Evolutionary conservation across 2,113 vertebrate genomes (phyloP).

Genomic region (Pseudonaja textilis): DNA sequence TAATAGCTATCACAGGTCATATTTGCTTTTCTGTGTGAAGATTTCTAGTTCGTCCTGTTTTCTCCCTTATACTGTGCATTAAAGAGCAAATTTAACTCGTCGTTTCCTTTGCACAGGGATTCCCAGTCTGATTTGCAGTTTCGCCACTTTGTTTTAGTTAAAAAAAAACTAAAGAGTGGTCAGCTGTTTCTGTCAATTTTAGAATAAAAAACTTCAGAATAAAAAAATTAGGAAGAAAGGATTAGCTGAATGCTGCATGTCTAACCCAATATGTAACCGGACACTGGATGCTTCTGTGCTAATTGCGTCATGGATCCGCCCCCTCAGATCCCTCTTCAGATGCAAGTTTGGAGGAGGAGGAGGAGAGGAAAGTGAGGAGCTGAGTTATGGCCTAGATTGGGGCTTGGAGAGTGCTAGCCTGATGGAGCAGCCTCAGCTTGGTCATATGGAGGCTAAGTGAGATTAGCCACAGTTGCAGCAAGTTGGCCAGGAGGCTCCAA

Average conservation of each 20-base stretch:
- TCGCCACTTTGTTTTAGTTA: not conserved
- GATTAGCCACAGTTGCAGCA: too few species aligned
- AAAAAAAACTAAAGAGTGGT: not conserved
- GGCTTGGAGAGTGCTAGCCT: not conserved
- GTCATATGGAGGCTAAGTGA: too few species aligned
- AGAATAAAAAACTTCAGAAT: not conserved
- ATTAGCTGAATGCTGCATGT: not conserved
- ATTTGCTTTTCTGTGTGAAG: not conserved
- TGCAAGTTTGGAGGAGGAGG: not conserved
- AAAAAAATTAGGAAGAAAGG: not conserved
- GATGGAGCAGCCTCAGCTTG: too few species aligned
- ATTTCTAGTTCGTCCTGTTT: not conserved
- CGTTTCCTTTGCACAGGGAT: not conserved
- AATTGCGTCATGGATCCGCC: not conserved
- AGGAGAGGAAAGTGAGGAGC: not conserved
- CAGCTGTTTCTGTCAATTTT: not conserved
- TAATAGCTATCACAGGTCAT: not conserved
- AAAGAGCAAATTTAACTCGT: not conserved
- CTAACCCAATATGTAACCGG: not conserved
- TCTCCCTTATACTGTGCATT: not conserved
- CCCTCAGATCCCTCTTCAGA: too few species aligned
- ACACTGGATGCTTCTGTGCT: not conserved
- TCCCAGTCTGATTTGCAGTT: not conserved
- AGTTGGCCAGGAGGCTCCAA: too few species aligned
- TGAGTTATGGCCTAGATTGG: not conserved